These are phyloP conservation scores for Natrix natrix DNA, from an alignment of 2,797 vertebrate genomes.

Conservation along the genomic window DNA sequence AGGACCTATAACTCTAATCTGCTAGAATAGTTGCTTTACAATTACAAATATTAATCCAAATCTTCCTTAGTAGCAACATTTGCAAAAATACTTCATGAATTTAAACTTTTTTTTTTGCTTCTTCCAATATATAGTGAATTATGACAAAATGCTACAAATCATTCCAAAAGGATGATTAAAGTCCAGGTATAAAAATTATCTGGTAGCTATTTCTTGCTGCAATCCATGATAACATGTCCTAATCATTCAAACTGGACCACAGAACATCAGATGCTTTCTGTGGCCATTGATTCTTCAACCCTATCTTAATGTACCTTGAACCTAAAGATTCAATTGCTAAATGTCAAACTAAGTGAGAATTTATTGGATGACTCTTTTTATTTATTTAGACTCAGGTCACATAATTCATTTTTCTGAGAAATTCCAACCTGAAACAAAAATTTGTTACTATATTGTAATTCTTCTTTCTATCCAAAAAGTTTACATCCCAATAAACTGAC, in stretches of 20 bases:
- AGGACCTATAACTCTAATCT: no score
- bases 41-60: not conserved
- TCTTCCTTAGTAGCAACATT: not conserved
- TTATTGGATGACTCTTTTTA: constrained; percentile 16
- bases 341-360: constrained; percentile 47
- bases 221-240: constrained; percentile 24
- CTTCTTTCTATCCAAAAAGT: constrained; percentile 34
- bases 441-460: not conserved
- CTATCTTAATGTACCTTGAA: constrained; percentile 29
- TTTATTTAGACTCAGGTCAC: constrained; percentile 38
- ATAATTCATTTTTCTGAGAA: constrained; percentile 48
- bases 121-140: constrained; percentile 13
- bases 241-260: constrained; percentile 32
- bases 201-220: constrained; percentile 41
- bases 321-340: constrained; percentile 44
- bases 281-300: constrained; percentile 26
- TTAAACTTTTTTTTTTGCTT: not conserved
- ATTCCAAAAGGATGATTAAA: constrained; percentile 33
- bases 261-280: constrained; percentile 30
- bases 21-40: not conserved
- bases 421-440: constrained; percentile 46
- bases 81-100: constrained; percentile 25
- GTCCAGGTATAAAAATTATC: constrained; percentile 7
- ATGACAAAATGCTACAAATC: constrained; percentile 27
- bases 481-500: not conserved